Conservation (phyloP, 2,797 vertebrate genomes). For the Xiphophorus birchmanni region DNA sequence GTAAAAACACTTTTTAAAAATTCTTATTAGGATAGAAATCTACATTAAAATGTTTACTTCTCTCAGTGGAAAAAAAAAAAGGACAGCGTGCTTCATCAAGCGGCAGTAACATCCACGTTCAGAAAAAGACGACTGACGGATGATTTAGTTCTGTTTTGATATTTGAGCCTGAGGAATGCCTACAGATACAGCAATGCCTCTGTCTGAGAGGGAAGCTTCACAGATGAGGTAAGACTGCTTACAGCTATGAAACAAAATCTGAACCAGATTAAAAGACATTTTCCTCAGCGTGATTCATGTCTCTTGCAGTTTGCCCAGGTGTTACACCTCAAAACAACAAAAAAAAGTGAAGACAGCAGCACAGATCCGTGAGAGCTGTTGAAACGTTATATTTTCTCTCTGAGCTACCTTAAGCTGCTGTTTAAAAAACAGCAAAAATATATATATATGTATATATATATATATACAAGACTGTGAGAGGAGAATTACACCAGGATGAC, state of each 20-base stretch:
- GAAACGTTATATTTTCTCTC: conserved; percentile 29
- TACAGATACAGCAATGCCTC: conserved; percentile 75
- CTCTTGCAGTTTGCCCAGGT: conserved; percentile 79
- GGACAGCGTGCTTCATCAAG: conserved; percentile 56
- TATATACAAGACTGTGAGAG: conserved; percentile 33
- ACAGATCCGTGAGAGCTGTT: conserved; percentile 6
- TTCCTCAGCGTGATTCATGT: conserved; percentile 76
- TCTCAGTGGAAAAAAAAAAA: conserved; percentile 39
- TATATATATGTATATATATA: no score
- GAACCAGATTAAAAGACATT: conserved; percentile 83
- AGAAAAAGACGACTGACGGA: conserved; percentile 65
- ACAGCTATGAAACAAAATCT: conserved; percentile 86
- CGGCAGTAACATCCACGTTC: conserved; percentile 40
- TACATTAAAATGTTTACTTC: conserved; percentile 1
- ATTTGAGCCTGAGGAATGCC: conserved; percentile 82
- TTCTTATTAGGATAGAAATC: neutral
- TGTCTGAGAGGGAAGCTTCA: conserved; percentile 73
- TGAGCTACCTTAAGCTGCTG: conserved; percentile 26
- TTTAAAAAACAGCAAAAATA: conserved; percentile 7
- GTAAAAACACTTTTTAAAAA: neutral
- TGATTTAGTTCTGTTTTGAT: conserved; percentile 86
- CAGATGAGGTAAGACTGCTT: conserved; percentile 84
- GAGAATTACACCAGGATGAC: conserved; percentile 23
- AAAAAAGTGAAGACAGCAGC: conserved; percentile 41
- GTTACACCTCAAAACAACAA: conserved; percentile 64